Evolutionary conservation across 2,797 vertebrate genomes (phyloP).

Genomic region (Pelobates cultripes): DNA sequence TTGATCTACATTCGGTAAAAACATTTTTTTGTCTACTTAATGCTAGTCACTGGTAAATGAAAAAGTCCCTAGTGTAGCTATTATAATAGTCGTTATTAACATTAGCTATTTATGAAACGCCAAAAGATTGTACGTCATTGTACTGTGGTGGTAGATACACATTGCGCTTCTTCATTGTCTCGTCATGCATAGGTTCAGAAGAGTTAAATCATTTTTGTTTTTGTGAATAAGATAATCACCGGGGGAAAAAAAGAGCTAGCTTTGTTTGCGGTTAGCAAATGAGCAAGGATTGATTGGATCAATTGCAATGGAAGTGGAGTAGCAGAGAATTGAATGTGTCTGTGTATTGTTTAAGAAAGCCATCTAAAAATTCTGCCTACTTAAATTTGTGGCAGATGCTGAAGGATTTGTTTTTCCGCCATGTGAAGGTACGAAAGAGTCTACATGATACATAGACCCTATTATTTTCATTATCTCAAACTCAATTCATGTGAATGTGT

Average conservation of each 20-base stretch:
- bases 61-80: too few species aligned
- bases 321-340: background rate
- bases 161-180: background rate
- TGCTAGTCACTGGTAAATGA: too few species aligned
- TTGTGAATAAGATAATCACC: background rate
- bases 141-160: background rate
- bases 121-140: too few species aligned
- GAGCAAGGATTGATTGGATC: slow-evolving; percentile 7
- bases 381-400: background rate
- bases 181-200: background rate
- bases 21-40: too few species aligned
- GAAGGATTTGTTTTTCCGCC: background rate
- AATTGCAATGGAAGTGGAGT: background rate
- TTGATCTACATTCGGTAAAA: too few species aligned
- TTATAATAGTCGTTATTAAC: too few species aligned
- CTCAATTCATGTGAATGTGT: slow-evolving; percentile 13
- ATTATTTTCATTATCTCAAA: slow-evolving; percentile 26
- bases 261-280: slow-evolving; percentile 14
- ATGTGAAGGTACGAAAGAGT: background rate
- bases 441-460: slow-evolving; percentile 7
- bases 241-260: background rate
- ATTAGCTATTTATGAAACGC: too few species aligned
- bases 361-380: background rate
- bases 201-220: slow-evolving; percentile 7
- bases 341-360: background rate